A percentile compares a stretch with the other conserved stretches of the same genome.
Conservation (phyloP, 2,888 invertebrate genomes). For the Aleiodes testaceus region DNA sequence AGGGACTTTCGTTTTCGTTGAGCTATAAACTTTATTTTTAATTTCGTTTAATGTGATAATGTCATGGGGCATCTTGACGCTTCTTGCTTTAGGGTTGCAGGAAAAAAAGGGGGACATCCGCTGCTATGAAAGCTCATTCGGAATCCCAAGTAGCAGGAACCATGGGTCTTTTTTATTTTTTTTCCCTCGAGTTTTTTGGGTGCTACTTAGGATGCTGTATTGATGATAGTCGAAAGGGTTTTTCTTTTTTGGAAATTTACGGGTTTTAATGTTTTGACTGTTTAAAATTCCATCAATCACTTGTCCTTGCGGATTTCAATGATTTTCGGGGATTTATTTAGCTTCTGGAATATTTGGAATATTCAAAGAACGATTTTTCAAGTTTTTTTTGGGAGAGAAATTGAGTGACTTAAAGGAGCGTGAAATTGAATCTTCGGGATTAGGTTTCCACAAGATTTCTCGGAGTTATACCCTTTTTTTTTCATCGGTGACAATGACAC, state of each 20-base stretch:
- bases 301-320: not conserved
- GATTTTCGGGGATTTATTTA: not conserved
- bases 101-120: slow-evolving; percentile 54
- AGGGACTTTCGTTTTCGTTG: not conserved
- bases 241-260: not conserved
- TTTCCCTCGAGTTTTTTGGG: slow-evolving; percentile 6
- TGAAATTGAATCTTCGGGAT: slow-evolving; percentile 36
- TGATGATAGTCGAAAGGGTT: slow-evolving; percentile 56
- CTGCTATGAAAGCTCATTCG: slow-evolving; percentile 54
- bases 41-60: slow-evolving; percentile 17
- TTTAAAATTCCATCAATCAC: slow-evolving; percentile 12
- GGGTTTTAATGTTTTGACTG: slow-evolving; percentile 19
- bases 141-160: slow-evolving; percentile 58
- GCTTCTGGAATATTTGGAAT: not conserved
- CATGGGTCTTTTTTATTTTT: slow-evolving; percentile 8
- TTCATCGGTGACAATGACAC: not conserved
- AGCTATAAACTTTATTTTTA: not conserved
- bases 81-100: slow-evolving; percentile 28
- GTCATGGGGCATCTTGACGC: slow-evolving; percentile 2
- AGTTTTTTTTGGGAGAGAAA: not conserved
- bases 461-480: not conserved
- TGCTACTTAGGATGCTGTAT: slow-evolving; percentile 43
- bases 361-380: slow-evolving; percentile 24
- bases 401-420: slow-evolving; percentile 7
- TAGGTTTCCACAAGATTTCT: slow-evolving; percentile 7